Evolutionary conservation across 2,888 invertebrate species (phyloP), one percentile per base, ranked within the genome.

Genomic region (Drosophila pseudotakahashii): DNA sequence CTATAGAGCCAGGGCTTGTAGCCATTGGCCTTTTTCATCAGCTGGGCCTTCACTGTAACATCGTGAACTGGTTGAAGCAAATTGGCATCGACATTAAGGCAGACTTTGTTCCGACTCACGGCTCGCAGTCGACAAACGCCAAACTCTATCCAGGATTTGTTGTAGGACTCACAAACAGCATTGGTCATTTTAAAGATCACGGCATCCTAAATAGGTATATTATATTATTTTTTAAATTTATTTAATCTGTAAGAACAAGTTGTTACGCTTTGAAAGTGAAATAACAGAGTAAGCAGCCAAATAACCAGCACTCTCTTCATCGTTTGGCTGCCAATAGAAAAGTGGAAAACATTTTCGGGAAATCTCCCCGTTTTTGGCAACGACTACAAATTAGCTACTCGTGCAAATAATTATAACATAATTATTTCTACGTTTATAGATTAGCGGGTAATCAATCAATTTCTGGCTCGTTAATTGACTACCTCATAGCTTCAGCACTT

Each of bases 1-100:
- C 54, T 69, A 13, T 70, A 75, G 9, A 77, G 71, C 76, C 78
- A 79, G 1, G 81, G 79, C 45, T 76, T 78, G n/a, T 76, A 79
- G 7, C 80, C 78, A 52, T 78, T 79, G 13, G 64, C 81, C 23
- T 53, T 73, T 44, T 74, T 79, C 61, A 69, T 41, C 1, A 79
- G 16, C 26, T 69, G 54, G 5, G 44, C 62, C 7, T 63, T 70
- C 1, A 80, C 41, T 36, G 51, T 42, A 7, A 76, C 52, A 47
- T 67, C 26, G 44, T 66, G 10, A 3, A 71, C 60, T 3, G 73
- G 66, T 44, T 75, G 30, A n/a, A 51, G 50, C 37, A 79, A 14
- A 7, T 39, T 67, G 9, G 50, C 57, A 30, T 68, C 67, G 3
- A 78, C 0, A 58, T 79, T 78, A 0, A 79, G 44, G 14, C 32